Conservation (phyloP, 2,797 vertebrate genomes). For the Manis javanica region DNA sequence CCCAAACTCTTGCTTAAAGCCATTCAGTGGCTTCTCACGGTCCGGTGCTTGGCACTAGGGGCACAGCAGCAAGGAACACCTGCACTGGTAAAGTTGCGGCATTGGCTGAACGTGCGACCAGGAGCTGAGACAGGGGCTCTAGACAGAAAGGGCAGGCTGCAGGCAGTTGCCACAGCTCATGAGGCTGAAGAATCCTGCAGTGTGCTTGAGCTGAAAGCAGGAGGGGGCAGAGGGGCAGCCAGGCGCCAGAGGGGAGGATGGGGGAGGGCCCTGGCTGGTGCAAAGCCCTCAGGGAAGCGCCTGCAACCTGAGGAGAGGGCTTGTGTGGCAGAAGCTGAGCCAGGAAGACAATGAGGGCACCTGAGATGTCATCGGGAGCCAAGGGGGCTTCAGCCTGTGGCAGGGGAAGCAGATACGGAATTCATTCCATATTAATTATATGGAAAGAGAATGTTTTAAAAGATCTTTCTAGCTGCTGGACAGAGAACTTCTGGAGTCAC, state of each 20-base stretch:
- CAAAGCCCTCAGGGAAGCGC: background rate
- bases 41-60: background rate
- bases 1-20: background rate
- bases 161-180: background rate
- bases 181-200: background rate
- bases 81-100: background rate
- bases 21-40: background rate
- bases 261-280: accelerated
- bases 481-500: background rate
- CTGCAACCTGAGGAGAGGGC: background rate
- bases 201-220: background rate
- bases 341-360: background rate
- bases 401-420: accelerated
- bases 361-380: accelerated
- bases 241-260: accelerated
- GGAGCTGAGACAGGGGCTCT: background rate
- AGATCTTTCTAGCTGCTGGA: background rate
- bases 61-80: background rate
- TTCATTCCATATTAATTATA: background rate
- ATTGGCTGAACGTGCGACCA: no score
- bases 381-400: no score
- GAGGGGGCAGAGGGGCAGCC: background rate
- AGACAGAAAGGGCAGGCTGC: background rate
- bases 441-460: background rate
- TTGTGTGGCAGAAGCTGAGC: background rate